Evolutionary conservation across 1,140 invertebrate species (phyloP).

Genomic region (Drepana arcuata): DNA sequence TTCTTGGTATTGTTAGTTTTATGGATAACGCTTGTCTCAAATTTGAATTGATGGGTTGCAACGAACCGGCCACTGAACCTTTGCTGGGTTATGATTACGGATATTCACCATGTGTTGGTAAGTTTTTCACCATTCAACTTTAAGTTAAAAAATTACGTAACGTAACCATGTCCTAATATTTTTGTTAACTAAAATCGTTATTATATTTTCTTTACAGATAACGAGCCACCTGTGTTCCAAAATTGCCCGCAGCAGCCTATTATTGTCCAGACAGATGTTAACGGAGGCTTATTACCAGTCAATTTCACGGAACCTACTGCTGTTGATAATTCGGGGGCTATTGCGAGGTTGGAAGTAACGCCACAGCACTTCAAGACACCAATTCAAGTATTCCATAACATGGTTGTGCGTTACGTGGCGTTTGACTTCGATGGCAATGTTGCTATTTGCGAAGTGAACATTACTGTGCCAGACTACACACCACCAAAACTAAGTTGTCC

Average conservation of each 20-base stretch:
- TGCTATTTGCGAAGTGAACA: slow-evolving; percentile 96
- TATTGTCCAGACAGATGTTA: slow-evolving; percentile 87
- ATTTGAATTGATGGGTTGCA: slow-evolving; percentile 96
- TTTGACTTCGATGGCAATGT: slow-evolving; percentile 98
- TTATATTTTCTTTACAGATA: slow-evolving; percentile 75
- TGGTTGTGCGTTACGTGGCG: slow-evolving; percentile 94
- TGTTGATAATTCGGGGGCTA: slow-evolving; percentile 94
- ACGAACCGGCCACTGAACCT: slow-evolving; percentile 83
- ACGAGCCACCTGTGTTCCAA: slow-evolving; percentile 96
- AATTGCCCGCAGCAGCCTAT: slow-evolving; percentile 96
- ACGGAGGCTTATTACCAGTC: slow-evolving; percentile 89
- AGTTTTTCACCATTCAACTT: no score
- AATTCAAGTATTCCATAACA: slow-evolving; percentile 90
- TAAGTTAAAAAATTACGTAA: no score
- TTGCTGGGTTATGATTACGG: slow-evolving; percentile 94
- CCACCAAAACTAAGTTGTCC: slow-evolving; percentile 95
- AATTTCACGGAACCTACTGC: slow-evolving; percentile 95
- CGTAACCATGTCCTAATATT: slow-evolving; percentile 2
- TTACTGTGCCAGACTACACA: slow-evolving; percentile 94
- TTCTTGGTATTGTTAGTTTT: slow-evolving; percentile 94
- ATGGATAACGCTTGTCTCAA: slow-evolving; percentile 97
- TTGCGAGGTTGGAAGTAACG: slow-evolving; percentile 92
- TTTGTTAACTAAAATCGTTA: background rate
- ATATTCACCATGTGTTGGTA: slow-evolving; percentile 92
- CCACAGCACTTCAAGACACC: slow-evolving; percentile 93